Evolutionary conservation across 2,113 vertebrate species (phyloP), one percentile per base, ranked within the genome.

Genomic region (Dipodomys ordii): DNA sequence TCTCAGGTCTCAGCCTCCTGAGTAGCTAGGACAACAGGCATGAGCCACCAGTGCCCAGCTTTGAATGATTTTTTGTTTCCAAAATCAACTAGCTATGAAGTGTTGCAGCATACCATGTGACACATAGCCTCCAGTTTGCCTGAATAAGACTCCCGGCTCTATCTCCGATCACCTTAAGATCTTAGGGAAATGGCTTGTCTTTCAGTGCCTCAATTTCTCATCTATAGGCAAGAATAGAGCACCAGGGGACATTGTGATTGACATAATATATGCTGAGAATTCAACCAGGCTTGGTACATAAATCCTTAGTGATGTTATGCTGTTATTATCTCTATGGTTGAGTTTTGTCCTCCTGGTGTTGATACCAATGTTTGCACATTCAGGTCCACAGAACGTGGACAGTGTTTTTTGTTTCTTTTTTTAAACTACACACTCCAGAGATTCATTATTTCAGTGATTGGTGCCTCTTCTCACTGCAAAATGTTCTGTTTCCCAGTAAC

Each of bases 171-270:
- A 15, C 60, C 53, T 69, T 22, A 64, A 23, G 25, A n/a, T 25
- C 32, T n/a, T 22, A n/a, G 25, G 53, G 64, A 80, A 69, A 30
- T 82, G 19, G 32, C 12, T 32, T 1, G 3, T 64, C 53, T 87
- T 30, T 77, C 60, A 65, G 25, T 28, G 44, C 67, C 62, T 91
- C 69, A 32, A 57, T 74, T 93, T 94, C 32, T 71, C n/a, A 6
- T 83, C n/a, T 64, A 28, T 60, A 35, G 62, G 15, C 60, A 5
- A 12, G 32, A 35, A 62, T 49, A 46, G 18, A 18, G 16, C 46
- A 22, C 74, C 35, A 62, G 20, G 15, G 35, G 25, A 1, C 7
- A 35, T 2, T 49, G 2, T 3, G 28, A 79, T 20, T 64, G 32
- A 16, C 25, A 73, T 74, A 62, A 44, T 67, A 18, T 62, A 22